These are phyloP conservation scores for Rana temporaria DNA, from an alignment of 2,113 vertebrate genomes.

Conservation along the genomic window DNA sequence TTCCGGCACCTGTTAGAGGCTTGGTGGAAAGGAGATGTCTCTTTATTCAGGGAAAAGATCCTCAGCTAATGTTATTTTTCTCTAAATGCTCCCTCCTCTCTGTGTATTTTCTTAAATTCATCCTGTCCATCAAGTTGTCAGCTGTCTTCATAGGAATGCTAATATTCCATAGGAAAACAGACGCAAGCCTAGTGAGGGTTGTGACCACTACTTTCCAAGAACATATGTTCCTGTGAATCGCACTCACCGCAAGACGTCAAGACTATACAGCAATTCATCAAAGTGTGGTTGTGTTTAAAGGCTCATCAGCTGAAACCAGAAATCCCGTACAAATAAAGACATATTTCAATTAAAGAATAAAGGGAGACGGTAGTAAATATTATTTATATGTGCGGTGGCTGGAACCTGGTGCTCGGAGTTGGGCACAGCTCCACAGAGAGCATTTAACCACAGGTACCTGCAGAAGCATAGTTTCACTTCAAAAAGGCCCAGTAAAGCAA, in stretches of 20 bases:
- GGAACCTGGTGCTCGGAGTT: too few species aligned
- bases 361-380: too few species aligned
- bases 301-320: constrained; percentile 1
- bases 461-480: too few species aligned
- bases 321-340: background rate
- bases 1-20: constrained; percentile 44
- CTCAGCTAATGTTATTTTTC: constrained; percentile 34
- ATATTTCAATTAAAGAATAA: background rate
- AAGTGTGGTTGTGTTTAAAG: constrained; percentile 12
- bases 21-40: constrained; percentile 18
- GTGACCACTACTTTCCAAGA: constrained; percentile 21
- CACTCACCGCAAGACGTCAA: constrained; percentile 24
- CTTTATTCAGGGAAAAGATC: constrained; percentile 18
- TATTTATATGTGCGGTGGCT: too few species aligned
- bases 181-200: constrained; percentile 14
- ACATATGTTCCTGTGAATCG: constrained; percentile 19
- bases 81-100: constrained; percentile 12
- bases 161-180: constrained; percentile 5
- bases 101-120: constrained; percentile 39
- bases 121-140: constrained; percentile 37
- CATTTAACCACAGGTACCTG: too few species aligned
- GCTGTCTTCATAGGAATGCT: constrained; percentile 4
- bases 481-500: too few species aligned
- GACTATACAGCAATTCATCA: constrained; percentile 27
- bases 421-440: too few species aligned